Evolutionary conservation across 2,888 invertebrate genomes (phyloP).

Genomic region (Zygothrica quintamaculata): DNA sequence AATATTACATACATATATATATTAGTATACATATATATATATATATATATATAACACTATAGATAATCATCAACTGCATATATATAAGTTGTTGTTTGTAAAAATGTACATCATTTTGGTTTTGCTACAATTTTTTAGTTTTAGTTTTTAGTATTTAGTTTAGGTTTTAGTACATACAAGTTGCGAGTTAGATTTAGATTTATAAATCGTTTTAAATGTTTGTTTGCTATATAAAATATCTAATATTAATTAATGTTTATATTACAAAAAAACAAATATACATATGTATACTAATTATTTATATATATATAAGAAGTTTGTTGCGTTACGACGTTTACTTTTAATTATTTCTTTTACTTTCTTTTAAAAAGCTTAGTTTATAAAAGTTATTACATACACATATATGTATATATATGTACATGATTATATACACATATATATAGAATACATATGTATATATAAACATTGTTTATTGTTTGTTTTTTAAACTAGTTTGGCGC

Average conservation of each 20-base stretch:
- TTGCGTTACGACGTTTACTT: slow-evolving; percentile 49
- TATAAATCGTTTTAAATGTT: slow-evolving; percentile 48
- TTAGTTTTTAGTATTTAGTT: no score
- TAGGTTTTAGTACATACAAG: slow-evolving; percentile 65
- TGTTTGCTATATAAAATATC: no score
- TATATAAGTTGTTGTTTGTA: slow-evolving; percentile 37
- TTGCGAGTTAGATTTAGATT: slow-evolving; percentile 67
- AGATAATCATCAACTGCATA: slow-evolving; percentile 19
- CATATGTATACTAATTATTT: slow-evolving; percentile 48
- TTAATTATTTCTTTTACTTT: slow-evolving; percentile 28
- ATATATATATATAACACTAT: slow-evolving; percentile 72
- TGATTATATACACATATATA: slow-evolving; percentile 29
- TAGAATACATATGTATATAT: slow-evolving; percentile 39
- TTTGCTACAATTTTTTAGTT: slow-evolving; percentile 59
- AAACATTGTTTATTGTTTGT: slow-evolving; percentile 45
- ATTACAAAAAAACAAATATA: slow-evolving; percentile 66
- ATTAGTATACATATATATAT: slow-evolving; percentile 65
- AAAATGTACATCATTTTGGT: slow-evolving; percentile 73
- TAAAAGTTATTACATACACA: slow-evolving; percentile 57
- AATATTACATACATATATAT: no score
- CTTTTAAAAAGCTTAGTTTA: slow-evolving; percentile 57
- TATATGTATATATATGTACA: slow-evolving; percentile 35
- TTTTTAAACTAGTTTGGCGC: slow-evolving; percentile 79
- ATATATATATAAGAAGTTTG: slow-evolving; percentile 55
- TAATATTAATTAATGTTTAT: slow-evolving; percentile 42